Conservation (phyloP, 2,113 vertebrate species). For the Catharus fuscescens region DNA sequence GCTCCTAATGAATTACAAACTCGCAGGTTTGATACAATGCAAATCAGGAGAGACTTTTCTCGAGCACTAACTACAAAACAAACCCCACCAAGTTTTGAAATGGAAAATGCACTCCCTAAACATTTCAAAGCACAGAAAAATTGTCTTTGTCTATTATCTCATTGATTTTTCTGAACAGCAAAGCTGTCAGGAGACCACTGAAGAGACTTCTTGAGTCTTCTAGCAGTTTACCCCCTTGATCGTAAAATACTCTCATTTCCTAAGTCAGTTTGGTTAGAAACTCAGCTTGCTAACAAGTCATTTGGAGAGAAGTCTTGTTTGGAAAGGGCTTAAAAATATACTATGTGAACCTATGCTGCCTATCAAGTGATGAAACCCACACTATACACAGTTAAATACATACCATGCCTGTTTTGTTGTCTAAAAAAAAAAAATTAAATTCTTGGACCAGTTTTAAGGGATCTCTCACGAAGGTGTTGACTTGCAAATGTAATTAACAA, state of each 20-base stretch:
- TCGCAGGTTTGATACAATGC: neutral
- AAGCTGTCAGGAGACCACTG: neutral
- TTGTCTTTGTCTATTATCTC: neutral
- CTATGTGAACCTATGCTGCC: neutral
- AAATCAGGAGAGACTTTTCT: neutral
- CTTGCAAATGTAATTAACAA: neutral
- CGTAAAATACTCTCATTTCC: neutral
- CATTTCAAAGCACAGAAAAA: conserved; percentile 15
- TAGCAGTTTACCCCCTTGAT: neutral
- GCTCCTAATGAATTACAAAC: neutral
- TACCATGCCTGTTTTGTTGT: neutral
- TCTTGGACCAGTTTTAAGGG: neutral
- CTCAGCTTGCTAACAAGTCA: neutral
- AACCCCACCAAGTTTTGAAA: neutral
- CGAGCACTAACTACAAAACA: neutral
- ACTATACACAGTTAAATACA: neutral
- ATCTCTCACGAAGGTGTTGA: neutral
- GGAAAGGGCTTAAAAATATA: neutral
- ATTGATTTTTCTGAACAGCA: neutral
- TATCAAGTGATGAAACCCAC: neutral
- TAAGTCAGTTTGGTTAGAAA: conserved; percentile 6
- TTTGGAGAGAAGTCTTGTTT: neutral
- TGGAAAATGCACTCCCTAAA: neutral
- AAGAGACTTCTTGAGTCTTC: neutral
- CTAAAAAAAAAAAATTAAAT: neutral